These are phyloP conservation scores for Gallinago stenura DNA, from an alignment of 2,797 vertebrate genomes.

Conservation along the genomic window DNA sequence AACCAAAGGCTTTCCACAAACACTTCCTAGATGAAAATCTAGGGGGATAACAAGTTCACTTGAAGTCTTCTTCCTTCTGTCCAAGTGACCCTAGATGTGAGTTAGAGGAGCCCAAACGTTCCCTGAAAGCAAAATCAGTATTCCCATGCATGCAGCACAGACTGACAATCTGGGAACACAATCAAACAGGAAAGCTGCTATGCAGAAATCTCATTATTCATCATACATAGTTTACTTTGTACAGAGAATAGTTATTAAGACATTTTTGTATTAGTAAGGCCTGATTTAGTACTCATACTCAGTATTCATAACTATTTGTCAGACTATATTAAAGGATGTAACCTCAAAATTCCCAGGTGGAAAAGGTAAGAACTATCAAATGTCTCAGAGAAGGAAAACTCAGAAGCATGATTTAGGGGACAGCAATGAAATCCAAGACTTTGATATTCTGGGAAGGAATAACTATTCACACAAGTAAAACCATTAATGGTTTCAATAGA, in stretches of 20 bases:
- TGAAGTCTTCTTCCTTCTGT: not conserved
- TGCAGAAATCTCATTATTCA: not conserved
- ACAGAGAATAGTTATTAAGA: not conserved
- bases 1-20: not conserved
- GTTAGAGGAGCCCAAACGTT: not conserved
- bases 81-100: not conserved
- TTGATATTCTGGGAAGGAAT: not conserved
- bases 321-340: not conserved
- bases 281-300: not conserved
- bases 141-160: not conserved
- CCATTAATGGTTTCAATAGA: not conserved
- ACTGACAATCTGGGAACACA: not conserved
- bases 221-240: not conserved
- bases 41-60: not conserved
- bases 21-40: not conserved
- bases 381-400: not conserved
- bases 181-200: not conserved
- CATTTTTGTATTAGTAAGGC: not conserved
- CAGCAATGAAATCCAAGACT: not conserved
- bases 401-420: not conserved
- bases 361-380: not conserved
- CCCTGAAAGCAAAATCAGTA: not conserved
- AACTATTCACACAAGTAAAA: not conserved
- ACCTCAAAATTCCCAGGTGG: conserved; percentile 10
- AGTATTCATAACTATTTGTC: not conserved